Evolutionary conservation across 2,113 vertebrate species (phyloP).

Genomic region (Apteryx owenii): DNA sequence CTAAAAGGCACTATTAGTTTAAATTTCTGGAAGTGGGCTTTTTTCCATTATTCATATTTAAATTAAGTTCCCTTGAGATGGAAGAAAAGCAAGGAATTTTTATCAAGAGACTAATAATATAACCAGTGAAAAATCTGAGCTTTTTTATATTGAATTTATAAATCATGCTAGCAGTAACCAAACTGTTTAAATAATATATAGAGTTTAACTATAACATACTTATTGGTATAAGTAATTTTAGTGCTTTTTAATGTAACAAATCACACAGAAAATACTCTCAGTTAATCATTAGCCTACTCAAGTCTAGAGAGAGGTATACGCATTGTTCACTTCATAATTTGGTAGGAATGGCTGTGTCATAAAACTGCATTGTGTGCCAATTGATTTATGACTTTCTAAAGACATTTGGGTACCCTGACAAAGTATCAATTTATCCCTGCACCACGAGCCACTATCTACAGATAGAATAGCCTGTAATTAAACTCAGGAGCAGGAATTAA

Average conservation of each 20-base stretch:
- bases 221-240: slow-evolving; percentile 45
- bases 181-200: slow-evolving; percentile 57
- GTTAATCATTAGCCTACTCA: slow-evolving; percentile 38
- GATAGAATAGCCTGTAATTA: slow-evolving; percentile 14
- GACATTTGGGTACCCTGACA: slow-evolving; percentile 9
- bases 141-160: slow-evolving; percentile 70
- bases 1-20: slow-evolving; percentile 63
- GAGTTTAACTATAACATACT: slow-evolving; percentile 44
- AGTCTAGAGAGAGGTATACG: neutral
- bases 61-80: slow-evolving; percentile 76
- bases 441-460: neutral
- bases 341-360: neutral
- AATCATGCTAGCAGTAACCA: slow-evolving; percentile 61
- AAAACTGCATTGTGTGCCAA: neutral
- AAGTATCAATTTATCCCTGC: neutral
- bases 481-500: slow-evolving; percentile 9
- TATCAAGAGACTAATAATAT: slow-evolving; percentile 78
- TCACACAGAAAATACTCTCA: slow-evolving; percentile 11
- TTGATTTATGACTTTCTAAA: neutral
- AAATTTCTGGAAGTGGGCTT: slow-evolving; percentile 61
- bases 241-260: slow-evolving; percentile 22
- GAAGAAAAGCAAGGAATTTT: slow-evolving; percentile 76
- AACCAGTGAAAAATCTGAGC: slow-evolving; percentile 65
- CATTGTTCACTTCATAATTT: slow-evolving; percentile 30
- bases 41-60: slow-evolving; percentile 78